Percentiles rank a stretch among this genome's conserved stretches.
Conservation (phyloP, 2,797 vertebrate genomes). For the Anguilla megastoma region DNA sequence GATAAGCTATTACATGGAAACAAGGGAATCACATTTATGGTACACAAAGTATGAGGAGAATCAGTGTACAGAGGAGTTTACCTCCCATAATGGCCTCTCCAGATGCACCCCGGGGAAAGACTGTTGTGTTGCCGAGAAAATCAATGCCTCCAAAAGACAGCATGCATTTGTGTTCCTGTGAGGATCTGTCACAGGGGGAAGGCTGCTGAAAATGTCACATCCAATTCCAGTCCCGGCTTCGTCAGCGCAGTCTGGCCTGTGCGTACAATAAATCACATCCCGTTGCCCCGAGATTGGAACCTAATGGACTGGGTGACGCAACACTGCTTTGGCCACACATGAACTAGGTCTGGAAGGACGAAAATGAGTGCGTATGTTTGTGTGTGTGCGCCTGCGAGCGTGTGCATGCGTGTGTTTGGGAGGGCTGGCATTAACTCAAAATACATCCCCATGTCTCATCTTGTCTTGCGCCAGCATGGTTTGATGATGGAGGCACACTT, state of each 20-base stretch:
- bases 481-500: background rate
- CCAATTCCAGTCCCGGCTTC: background rate
- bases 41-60: background rate
- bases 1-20: background rate
- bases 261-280: constrained; percentile 3
- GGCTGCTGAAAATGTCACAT: constrained; percentile 4
- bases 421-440: background rate
- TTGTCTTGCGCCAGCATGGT: background rate
- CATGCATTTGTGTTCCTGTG: background rate
- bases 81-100: constrained; percentile 14
- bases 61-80: background rate
- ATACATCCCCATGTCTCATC: background rate
- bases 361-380: background rate
- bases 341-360: background rate
- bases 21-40: background rate
- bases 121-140: constrained; percentile 1
- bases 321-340: constrained; percentile 6
- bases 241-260: constrained; percentile 7
- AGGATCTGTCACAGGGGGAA: background rate
- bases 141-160: constrained; percentile 18
- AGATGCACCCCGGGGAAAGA: background rate
- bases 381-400: background rate
- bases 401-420: background rate
- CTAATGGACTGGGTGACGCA: constrained; percentile 8
- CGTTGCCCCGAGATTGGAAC: constrained; percentile 6